Evolutionary conservation across 2,113 vertebrate genomes (phyloP).

Genomic region (Austrofundulus limnaeus): DNA sequence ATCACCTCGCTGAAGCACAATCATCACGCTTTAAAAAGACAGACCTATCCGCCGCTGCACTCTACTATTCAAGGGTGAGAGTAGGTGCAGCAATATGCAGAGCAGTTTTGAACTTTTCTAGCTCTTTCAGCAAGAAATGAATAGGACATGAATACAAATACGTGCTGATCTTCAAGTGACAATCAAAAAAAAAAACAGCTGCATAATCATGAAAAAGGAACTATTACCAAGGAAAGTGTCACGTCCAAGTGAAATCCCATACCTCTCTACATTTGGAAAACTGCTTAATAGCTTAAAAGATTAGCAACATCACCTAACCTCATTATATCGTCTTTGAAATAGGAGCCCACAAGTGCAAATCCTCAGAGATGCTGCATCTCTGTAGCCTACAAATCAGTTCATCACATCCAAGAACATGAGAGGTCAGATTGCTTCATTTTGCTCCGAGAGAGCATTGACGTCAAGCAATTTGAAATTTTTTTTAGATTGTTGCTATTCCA

Average conservation of each 20-base stretch:
- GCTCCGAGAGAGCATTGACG: conserved; percentile 53
- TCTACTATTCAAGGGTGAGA: conserved; percentile 5
- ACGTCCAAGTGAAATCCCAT: conserved; percentile 17
- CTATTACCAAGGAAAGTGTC: conserved; percentile 3
- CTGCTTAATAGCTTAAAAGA: conserved; percentile 55
- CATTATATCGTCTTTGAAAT: conserved; percentile 53
- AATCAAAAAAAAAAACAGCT: conserved; percentile 7
- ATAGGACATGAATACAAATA: conserved; percentile 7
- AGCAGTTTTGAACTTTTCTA: conserved; percentile 23
- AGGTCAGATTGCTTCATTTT: conserved; percentile 68
- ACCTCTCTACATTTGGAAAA: conserved; percentile 46
- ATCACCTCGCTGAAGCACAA: conserved; percentile 23
- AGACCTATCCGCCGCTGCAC: conserved; percentile 5
- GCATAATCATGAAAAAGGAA: neutral
- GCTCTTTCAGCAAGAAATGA: neutral
- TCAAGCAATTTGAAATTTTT: conserved; percentile 66
- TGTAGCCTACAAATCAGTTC: conserved; percentile 51
- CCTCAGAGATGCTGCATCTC: conserved; percentile 45
- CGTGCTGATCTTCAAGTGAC: neutral
- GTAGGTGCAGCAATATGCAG: neutral
- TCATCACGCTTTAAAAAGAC: conserved; percentile 14
- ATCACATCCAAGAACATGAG: conserved; percentile 58
- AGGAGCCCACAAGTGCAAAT: conserved; percentile 47
- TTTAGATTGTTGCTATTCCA: conserved; percentile 53
- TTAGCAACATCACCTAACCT: conserved; percentile 55